Evolutionary conservation across 2,113 vertebrate species (phyloP), one percentile per base, ranked within the genome.

Genomic region (Anhinga anhinga): DNA sequence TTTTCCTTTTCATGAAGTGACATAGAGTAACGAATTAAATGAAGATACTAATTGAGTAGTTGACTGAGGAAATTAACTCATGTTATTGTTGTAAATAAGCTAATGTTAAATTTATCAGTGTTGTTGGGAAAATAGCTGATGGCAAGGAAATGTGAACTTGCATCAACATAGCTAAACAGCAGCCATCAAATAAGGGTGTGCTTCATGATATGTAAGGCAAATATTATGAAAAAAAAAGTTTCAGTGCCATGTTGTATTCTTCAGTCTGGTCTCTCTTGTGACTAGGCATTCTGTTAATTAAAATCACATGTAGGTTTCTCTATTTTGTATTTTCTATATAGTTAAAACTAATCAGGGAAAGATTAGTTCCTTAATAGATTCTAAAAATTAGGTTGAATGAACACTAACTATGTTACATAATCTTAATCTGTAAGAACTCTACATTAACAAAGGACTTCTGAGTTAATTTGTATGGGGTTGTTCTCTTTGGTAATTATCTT

Each of bases 51-150:
- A 92, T 38, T 88, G 62, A 90, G 58, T 90, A 95, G 77, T 63
- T 95, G 71, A 91, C 40, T 84, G 52, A 90, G 27, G 21, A 94
- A 93, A 96, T 88, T 82, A 77, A 81, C 67, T 83, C 65, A 9
- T 6, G 40, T 74, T 82, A 85, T 76, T 87, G 32, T 71, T 90
- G 20, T 59, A 97, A 89, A 88, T 66, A 59, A 86, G 34, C 5
- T 88, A 92, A 90, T 79, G 8, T 2, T 86, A 80, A 73, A 13
- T 71, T 81, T 85, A 38, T 70, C 42, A 65, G 1, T 56, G 36
- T 44, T 86, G 14, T 40, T 40, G 13, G 66, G 50, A 89, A 82
- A 88, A 56, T 47, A 52, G 5, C 38, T 4, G 0, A 58, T 11
- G 16, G 7, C 23, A 92, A 86, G 50, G 55, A 84, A 93, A 86